Evolutionary conservation across 1,140 invertebrate species (phyloP).

Genomic region (Paracyclopina nana): DNA sequence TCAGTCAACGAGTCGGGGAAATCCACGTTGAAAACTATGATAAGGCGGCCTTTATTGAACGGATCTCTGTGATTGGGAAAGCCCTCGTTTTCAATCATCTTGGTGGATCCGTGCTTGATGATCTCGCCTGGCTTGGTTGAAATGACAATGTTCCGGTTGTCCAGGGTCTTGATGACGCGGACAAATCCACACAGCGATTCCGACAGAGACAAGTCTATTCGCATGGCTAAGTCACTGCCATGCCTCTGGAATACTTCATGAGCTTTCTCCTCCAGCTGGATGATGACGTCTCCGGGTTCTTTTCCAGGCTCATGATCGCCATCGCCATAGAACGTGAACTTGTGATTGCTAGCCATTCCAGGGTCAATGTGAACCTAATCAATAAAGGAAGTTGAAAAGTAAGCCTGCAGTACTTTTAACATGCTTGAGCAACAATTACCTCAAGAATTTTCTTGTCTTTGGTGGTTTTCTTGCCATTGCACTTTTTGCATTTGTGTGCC

Average conservation of each 20-base stretch:
- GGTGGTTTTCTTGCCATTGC: slow-evolving; percentile 36
- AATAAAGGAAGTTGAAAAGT: neutral
- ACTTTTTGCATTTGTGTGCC: slow-evolving; percentile 47
- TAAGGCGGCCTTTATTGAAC: slow-evolving; percentile 79
- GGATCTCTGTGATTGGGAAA: slow-evolving; percentile 74
- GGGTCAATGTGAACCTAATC: slow-evolving; percentile 30
- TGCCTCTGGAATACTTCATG: slow-evolving; percentile 31
- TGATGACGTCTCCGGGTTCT: slow-evolving; percentile 36
- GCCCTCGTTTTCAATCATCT: slow-evolving; percentile 32
- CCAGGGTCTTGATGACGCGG: slow-evolving; percentile 35
- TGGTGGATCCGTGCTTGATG: slow-evolving; percentile 28
- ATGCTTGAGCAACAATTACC: slow-evolving; percentile 22
- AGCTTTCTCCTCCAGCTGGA: slow-evolving; percentile 35
- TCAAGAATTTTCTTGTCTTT: slow-evolving; percentile 34
- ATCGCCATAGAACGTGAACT: slow-evolving; percentile 33
- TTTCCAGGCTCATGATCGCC: slow-evolving; percentile 36
- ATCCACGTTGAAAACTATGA: slow-evolving; percentile 80
- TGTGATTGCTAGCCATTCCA: slow-evolving; percentile 36
- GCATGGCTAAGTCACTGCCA: slow-evolving; percentile 31
- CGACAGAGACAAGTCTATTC: slow-evolving; percentile 27
- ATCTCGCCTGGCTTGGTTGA: slow-evolving; percentile 24
- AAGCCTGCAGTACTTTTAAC: neutral
- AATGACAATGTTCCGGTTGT: slow-evolving; percentile 32
- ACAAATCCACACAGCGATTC: slow-evolving; percentile 41
- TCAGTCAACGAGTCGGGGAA: slow-evolving; percentile 61